A percentile compares a stretch with the other conserved stretches of the same genome.
phyloP scores from a whole-genome alignment of 2,797 vertebrate genomes.

The Enteromius radiatus region DNA sequence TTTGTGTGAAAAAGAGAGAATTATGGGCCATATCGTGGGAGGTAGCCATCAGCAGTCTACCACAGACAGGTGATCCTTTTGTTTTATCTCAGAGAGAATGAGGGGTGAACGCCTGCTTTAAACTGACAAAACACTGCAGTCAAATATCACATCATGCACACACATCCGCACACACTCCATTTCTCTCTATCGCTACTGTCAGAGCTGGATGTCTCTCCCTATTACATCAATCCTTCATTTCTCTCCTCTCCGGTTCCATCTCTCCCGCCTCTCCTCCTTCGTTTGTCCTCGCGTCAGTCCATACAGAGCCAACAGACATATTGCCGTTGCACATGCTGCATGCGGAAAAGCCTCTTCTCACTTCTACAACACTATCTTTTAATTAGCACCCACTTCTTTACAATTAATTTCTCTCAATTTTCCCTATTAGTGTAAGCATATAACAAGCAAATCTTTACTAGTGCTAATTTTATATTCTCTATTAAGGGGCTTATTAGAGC shows the following conservation, averaged over 20 bases:
- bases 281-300: slow-evolving; percentile 4
- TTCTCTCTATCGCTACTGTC: slow-evolving; percentile 36
- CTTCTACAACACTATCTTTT: slow-evolving; percentile 54
- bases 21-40: slow-evolving; percentile 2
- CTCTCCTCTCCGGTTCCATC: slow-evolving; percentile 32
- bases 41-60: slow-evolving; percentile 33
- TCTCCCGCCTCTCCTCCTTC: background rate
- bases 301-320: slow-evolving; percentile 3
- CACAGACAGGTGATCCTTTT: slow-evolving; percentile 43
- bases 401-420: slow-evolving; percentile 76
- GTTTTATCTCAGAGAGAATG: slow-evolving; percentile 51
- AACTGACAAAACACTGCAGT: slow-evolving; percentile 54
- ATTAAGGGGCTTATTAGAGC: slow-evolving; percentile 76
- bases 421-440: slow-evolving; percentile 71
- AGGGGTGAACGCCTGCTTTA: slow-evolving; percentile 46
- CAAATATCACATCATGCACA: slow-evolving; percentile 37
- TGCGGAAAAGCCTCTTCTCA: slow-evolving; percentile 50
- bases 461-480: slow-evolving; percentile 75
- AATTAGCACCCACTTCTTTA: slow-evolving; percentile 65
- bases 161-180: slow-evolving; percentile 12
- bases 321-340: slow-evolving; percentile 56
- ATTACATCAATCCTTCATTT: slow-evolving; percentile 64
- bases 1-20: slow-evolving; percentile 31
- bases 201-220: slow-evolving; percentile 34
- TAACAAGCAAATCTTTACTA: slow-evolving; percentile 74